These are phyloP conservation scores for Heterohyrax brucei DNA, from an alignment of 2,797 vertebrate genomes.

Conservation along the genomic window DNA sequence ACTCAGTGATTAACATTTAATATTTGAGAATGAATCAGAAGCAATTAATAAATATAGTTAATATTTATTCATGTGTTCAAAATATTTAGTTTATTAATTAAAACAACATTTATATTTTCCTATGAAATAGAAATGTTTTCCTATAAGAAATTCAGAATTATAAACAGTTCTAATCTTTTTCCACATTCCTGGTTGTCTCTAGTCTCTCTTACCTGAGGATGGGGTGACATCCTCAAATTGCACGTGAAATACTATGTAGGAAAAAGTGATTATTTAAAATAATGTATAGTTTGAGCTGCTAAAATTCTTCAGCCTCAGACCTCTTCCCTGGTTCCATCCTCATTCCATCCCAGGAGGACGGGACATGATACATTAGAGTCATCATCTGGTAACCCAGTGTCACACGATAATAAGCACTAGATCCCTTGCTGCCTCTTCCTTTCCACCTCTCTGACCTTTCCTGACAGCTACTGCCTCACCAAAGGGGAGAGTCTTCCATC, in stretches of 20 bases:
- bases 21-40: constrained; percentile 30
- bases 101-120: constrained; percentile 17
- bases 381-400: background rate
- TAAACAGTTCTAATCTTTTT: constrained; percentile 15
- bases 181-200: constrained; percentile 5
- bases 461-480: background rate
- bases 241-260: background rate
- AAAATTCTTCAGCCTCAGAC: constrained; percentile 17
- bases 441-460: background rate
- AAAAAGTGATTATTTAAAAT: constrained; percentile 1
- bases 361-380: background rate
- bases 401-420: background rate
- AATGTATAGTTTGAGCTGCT: background rate
- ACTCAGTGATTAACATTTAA: constrained; percentile 23
- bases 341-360: constrained; percentile 2
- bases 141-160: constrained; percentile 50
- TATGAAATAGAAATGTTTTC: constrained; percentile 56
- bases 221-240: background rate
- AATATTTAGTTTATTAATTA: constrained; percentile 16
- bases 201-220: background rate
- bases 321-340: background rate
- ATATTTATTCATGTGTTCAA: background rate
- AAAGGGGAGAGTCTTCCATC: background rate
- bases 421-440: background rate
- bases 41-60: background rate